A percentile compares a stretch with the other conserved stretches of the same genome.
Conservation (phyloP, 92 coral and sea anemone genomes). For the Pocillopora grandis region DNA sequence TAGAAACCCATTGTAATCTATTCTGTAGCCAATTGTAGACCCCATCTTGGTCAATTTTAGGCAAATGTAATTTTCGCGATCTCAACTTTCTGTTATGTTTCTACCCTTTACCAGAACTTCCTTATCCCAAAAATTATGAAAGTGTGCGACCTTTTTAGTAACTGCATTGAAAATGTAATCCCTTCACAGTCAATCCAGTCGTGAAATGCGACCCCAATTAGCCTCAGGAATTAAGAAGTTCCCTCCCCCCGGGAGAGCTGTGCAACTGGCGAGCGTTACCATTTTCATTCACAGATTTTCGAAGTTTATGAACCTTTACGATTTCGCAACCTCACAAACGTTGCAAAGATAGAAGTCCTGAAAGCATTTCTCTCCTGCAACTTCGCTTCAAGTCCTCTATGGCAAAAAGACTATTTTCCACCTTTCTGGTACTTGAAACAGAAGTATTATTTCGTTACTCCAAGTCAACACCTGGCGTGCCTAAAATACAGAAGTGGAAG, state of each 20-base stretch:
- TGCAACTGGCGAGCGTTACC: background rate
- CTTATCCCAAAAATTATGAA: too few relatives aligned
- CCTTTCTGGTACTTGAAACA: conserved; percentile 29
- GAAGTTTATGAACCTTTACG: conserved; percentile 39
- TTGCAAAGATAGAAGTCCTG: conserved; percentile 18
- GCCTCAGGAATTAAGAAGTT: too few relatives aligned
- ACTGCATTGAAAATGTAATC: too few relatives aligned
- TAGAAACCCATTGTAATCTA: too few relatives aligned
- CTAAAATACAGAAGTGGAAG: background rate
- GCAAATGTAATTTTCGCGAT: too few relatives aligned
- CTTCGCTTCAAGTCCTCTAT: conserved; percentile 9
- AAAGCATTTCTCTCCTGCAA: conserved; percentile 8
- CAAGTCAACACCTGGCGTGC: conserved; percentile 15
- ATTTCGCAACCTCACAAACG: conserved; percentile 10
- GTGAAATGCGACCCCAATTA: too few relatives aligned
- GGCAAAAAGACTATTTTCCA: conserved; percentile 25
- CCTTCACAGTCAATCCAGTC: too few relatives aligned
- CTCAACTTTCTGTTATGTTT: too few relatives aligned
- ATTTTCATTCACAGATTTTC: conserved; percentile 10
- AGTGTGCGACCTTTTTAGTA: too few relatives aligned
- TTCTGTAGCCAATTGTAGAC: too few relatives aligned
- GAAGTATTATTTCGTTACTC: background rate
- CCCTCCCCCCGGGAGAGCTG: background rate
- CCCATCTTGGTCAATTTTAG: too few relatives aligned
- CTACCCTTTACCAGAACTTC: too few relatives aligned